A percentile compares a stretch with the other conserved stretches of the same genome.
Evolutionary conservation across 2,888 invertebrate species (phyloP).

Genomic region (Euspilapteryx auroguttella): DNA sequence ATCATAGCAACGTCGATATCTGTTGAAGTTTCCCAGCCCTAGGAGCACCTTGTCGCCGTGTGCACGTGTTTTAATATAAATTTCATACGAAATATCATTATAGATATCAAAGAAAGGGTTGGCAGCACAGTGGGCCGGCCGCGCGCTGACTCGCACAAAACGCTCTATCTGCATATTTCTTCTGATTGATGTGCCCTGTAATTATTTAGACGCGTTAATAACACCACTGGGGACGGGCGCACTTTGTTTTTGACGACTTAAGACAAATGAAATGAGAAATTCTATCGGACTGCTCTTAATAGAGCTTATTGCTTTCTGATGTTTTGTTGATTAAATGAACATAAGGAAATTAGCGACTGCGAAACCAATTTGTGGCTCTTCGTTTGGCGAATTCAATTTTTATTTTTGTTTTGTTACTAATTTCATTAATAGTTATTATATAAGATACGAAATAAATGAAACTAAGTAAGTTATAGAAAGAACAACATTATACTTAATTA

Average conservation of each 20-base stretch:
- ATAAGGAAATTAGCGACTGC: conserved; percentile 24
- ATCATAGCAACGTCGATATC: no score
- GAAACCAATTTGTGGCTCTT: conserved; percentile 15
- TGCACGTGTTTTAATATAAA: conserved; percentile 5
- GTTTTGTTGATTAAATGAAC: conserved; percentile 53
- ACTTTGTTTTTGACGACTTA: conserved; percentile 58
- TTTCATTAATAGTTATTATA: not conserved
- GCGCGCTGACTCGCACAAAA: conserved; percentile 57
- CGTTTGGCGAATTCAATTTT: conserved; percentile 25
- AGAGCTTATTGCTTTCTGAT: conserved; percentile 51
- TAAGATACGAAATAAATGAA: not conserved
- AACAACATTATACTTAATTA: no score
- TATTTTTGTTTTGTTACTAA: conserved; percentile 11
- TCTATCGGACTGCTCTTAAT: conserved; percentile 48
- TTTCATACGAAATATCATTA: conserved; percentile 41
- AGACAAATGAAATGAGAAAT: conserved; percentile 59
- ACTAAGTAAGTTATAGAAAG: no score
- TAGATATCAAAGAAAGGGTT: conserved; percentile 57
- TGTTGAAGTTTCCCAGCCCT: conserved; percentile 2
- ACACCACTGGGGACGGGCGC: conserved; percentile 52
- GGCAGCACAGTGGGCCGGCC: conserved; percentile 39
- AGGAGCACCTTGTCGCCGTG: conserved; percentile 2
- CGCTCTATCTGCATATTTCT: conserved; percentile 53
- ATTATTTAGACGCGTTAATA: conserved; percentile 62
- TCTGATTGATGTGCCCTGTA: conserved; percentile 61